Evolutionary conservation across 37 sponge, comb jelly and placozoan genomes (phyloP), one percentile per base, ranked within the genome.

Genomic region (Haliclona indistincta): DNA sequence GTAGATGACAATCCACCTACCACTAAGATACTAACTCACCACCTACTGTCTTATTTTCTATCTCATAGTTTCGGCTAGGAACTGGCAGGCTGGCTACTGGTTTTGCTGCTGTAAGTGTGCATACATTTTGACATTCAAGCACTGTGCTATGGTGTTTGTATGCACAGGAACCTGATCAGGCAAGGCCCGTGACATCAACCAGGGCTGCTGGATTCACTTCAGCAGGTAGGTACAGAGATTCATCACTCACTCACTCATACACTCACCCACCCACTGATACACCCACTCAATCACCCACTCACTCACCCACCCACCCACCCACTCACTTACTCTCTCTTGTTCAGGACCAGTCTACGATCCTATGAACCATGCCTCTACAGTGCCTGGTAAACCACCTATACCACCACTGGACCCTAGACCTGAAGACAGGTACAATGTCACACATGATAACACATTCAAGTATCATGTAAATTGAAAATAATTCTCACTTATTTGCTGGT

Each of bases 171-270:
- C 63, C 72, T 30, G 94, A 80, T 15, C 88, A 74, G 51, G 83
- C 93, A 38, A 71, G 99, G 35, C 99, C 99, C 6, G 92, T 97
- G 89, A 86, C 99, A 1, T 88, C 95, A 43, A 78, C 95, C 51
- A 82, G 76, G n/a, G 95, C 87, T 19, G 99, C 95, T 64, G 95
- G 95, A 33, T 97, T 87, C 67, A 75, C 64, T 49, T 36, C 51
- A 43, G 61, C 23, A 19, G 65, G 28, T n/a, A n/a, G n/a, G n/a
- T n/a, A n/a, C n/a, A n/a, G n/a, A n/a, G n/a, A n/a, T n/a, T n/a
- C n/a, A n/a, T n/a, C n/a, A n/a, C n/a, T n/a, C n/a, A n/a, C n/a
- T n/a, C n/a, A n/a, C n/a, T n/a, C n/a, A n/a, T n/a, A n/a, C n/a
- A n/a, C n/a, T n/a, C n/a, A n/a, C n/a, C n/a, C n/a, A n/a, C n/a